Evolutionary conservation across 2,888 invertebrate genomes (phyloP).

Genomic region (Baronia brevicornis): DNA sequence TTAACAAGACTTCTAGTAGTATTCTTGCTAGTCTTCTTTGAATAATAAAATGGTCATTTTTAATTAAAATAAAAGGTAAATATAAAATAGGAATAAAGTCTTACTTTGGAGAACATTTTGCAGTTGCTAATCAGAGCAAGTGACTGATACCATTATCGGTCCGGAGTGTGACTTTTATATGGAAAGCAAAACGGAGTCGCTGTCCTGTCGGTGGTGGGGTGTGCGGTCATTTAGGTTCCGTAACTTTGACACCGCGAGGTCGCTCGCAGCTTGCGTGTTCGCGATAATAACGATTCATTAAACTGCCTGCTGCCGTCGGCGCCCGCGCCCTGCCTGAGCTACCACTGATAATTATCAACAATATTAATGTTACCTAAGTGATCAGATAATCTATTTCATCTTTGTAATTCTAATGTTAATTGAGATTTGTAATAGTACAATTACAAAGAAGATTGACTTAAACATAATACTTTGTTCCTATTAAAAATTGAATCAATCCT

Average conservation of each 20-base stretch:
- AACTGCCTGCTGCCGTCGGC: conserved; percentile 34
- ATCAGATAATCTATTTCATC: conserved; percentile 4
- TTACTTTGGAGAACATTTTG: conserved; percentile 75
- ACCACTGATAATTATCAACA: conserved; percentile 20
- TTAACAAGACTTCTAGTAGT: too few species aligned
- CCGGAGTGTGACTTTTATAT: conserved; percentile 68
- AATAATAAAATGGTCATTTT: conserved; percentile 5
- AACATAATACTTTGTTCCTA: too few species aligned
- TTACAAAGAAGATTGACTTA: too few species aligned
- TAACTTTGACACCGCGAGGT: conserved; percentile 75
- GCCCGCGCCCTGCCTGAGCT: conserved; percentile 23
- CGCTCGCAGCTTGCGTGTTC: conserved; percentile 44
- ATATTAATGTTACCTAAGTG: conserved; percentile 9
- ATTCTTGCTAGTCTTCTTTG: too few species aligned
- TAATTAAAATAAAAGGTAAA: conserved; percentile 5
- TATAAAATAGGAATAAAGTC: conserved; percentile 19
- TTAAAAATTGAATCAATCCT: too few species aligned
- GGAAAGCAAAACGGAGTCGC: conserved; percentile 67
- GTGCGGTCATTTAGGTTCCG: conserved; percentile 69
- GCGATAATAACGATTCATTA: conserved; percentile 35
- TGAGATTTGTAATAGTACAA: too few species aligned
- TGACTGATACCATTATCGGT: conserved; percentile 71
- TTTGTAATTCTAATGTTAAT: too few species aligned
- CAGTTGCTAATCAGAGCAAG: conserved; percentile 65
- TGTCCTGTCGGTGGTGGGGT: conserved; percentile 59